Conservation (phyloP, 2,888 invertebrate species). For the Antheraea assamensis region DNA sequence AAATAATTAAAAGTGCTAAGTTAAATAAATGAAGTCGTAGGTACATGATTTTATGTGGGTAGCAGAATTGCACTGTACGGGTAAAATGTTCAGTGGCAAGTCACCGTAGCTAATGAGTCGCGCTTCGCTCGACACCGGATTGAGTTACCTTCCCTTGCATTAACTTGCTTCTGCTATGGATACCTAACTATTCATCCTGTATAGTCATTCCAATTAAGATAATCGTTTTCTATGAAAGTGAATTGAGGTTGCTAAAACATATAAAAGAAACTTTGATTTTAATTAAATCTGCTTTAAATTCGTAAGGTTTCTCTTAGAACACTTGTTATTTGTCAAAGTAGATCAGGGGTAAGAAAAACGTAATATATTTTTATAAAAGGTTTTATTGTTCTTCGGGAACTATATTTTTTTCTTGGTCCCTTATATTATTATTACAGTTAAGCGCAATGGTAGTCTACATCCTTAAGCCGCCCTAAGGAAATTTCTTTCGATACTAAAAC, state of each 20-base stretch:
- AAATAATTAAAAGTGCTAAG: neutral
- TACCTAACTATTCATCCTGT: constrained; percentile 14
- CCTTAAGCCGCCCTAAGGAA: neutral
- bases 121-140: constrained; percentile 23
- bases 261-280: neutral
- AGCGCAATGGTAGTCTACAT: too few species aligned
- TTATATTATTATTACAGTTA: too few species aligned
- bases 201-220: neutral
- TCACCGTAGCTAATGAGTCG: constrained; percentile 37
- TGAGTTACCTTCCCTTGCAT: constrained; percentile 31
- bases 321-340: neutral
- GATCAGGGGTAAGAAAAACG: neutral
- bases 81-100: constrained; percentile 31
- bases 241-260: constrained; percentile 5
- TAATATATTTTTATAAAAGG: neutral
- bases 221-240: neutral
- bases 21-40: neutral
- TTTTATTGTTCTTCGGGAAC: too few species aligned
- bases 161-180: constrained; percentile 9
- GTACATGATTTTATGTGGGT: constrained; percentile 9
- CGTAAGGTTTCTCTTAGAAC: neutral
- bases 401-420: too few species aligned
- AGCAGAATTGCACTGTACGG: constrained; percentile 24
- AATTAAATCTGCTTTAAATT: neutral
- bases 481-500: neutral